Percentiles rank a stretch among this genome's conserved stretches.
Evolutionary conservation across 1,140 invertebrate species (phyloP).

Genomic region (Lethocerus indicus): DNA sequence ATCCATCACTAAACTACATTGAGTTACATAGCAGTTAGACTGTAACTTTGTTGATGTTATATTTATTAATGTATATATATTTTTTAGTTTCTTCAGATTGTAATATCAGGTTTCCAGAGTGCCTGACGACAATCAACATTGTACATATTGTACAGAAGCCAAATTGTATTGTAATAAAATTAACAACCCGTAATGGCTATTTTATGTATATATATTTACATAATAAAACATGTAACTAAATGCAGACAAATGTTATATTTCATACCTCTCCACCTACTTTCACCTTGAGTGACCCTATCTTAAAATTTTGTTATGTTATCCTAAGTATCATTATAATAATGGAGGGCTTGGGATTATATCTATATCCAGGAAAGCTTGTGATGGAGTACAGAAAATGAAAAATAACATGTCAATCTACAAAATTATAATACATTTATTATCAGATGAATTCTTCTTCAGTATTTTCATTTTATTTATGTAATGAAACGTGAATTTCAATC

Average conservation of each 20-base stretch:
- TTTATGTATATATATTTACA: slow-evolving; percentile 13
- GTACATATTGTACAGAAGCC: slow-evolving; percentile 12
- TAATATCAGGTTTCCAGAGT: slow-evolving; percentile 6
- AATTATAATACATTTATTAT: no score
- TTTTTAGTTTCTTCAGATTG: slow-evolving; percentile 6
- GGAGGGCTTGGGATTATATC: no score
- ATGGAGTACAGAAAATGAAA: no score
- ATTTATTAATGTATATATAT: slow-evolving; percentile 13
- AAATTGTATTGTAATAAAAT: slow-evolving; percentile 11
- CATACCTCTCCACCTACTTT: no score
- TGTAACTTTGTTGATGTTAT: slow-evolving; percentile 14
- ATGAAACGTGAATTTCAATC: no score
- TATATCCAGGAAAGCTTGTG: no score
- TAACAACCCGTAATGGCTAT: slow-evolving; percentile 12
- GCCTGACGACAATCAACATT: slow-evolving; percentile 6
- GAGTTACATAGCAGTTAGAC: slow-evolving; percentile 11
- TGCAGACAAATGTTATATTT: slow-evolving; percentile 8
- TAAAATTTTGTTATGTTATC: no score
- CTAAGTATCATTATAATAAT: no score
- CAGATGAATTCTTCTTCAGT: no score
- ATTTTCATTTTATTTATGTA: no score
- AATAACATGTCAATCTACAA: no score
- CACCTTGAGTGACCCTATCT: no score
- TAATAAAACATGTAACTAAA: slow-evolving; percentile 13
- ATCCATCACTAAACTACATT: slow-evolving; percentile 5